Evolutionary conservation across 64 coral and sea anemone species (phyloP).

Genomic region (Dendrophyllia cribrosa): DNA sequence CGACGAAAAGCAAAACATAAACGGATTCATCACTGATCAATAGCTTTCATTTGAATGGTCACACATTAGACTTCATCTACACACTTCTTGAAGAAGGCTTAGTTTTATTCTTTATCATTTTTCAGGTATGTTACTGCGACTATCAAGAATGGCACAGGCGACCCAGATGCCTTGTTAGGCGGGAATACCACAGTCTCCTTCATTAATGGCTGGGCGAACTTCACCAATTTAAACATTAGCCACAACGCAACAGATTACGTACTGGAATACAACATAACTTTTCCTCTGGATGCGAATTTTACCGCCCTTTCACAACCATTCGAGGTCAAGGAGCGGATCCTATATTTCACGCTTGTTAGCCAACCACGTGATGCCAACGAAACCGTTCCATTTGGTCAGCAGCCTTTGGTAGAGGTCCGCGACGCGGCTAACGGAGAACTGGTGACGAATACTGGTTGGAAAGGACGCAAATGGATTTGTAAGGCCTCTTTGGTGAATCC

Average conservation of each 20-base stretch:
- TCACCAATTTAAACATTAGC: conserved; percentile 71
- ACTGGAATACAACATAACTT: conserved; percentile 61
- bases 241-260: conserved; percentile 65
- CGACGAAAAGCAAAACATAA: too few species aligned
- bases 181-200: conserved; percentile 64
- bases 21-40: too few species aligned
- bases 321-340: conserved; percentile 63
- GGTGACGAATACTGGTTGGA: conserved; percentile 80
- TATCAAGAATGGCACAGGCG: conserved; percentile 60
- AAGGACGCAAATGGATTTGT: conserved; percentile 78
- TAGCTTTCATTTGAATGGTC: too few species aligned
- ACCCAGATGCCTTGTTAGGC: conserved; percentile 27
- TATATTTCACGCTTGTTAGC: conserved; percentile 53
- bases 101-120: not conserved
- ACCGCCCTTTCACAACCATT: conserved; percentile 31
- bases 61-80: too few species aligned
- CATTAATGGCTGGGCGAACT: conserved; percentile 72
- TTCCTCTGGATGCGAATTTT: conserved; percentile 41
- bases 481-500: conserved; percentile 21
- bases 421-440: conserved; percentile 66
- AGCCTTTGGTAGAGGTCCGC: conserved; percentile 56
- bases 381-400: conserved; percentile 77
- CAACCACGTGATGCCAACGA: conserved; percentile 64
- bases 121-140: conserved; percentile 71
- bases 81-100: too few species aligned